phyloP scores from a whole-genome alignment of 1,140 invertebrate species.

The Cotesia typhae region DNA sequence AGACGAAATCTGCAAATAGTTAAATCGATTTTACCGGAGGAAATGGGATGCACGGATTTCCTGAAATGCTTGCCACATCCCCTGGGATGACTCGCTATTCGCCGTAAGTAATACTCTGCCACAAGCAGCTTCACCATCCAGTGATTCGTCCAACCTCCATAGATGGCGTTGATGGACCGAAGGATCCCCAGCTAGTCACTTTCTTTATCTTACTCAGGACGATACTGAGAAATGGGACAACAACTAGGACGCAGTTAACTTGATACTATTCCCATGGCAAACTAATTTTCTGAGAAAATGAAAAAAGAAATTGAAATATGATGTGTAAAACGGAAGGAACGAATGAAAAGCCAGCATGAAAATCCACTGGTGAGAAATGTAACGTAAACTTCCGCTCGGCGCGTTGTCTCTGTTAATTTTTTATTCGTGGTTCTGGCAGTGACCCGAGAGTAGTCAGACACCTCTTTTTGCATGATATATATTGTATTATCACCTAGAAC shows the following conservation, averaged over 20 bases:
- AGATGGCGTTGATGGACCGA: slow-evolving; percentile 34
- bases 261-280: slow-evolving; percentile 13
- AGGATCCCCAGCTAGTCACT: slow-evolving; percentile 19
- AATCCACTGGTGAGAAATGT: slow-evolving; percentile 35
- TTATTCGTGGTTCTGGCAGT: slow-evolving; percentile 17
- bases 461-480: slow-evolving; percentile 17
- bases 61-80: slow-evolving; percentile 28
- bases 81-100: slow-evolving; percentile 21
- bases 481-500: not conserved
- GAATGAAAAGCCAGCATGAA: slow-evolving; percentile 30
- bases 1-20: slow-evolving; percentile 30
- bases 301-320: slow-evolving; percentile 36
- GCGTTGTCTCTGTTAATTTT: slow-evolving; percentile 29
- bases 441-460: not conserved
- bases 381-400: slow-evolving; percentile 33
- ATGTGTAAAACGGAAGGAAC: slow-evolving; percentile 26
- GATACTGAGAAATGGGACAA: slow-evolving; percentile 20
- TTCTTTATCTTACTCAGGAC: slow-evolving; percentile 30
- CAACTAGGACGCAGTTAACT: slow-evolving; percentile 19
- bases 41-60: slow-evolving; percentile 39
- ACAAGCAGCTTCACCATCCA: slow-evolving; percentile 11
- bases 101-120: slow-evolving; percentile 34
- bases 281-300: slow-evolving; percentile 1
- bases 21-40: slow-evolving; percentile 36
- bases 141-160: slow-evolving; percentile 12